Percentiles rank a stretch among this genome's conserved stretches.
These are phyloP conservation scores for Thrips palmi DNA, from an alignment of 1,140 invertebrate species.

Conservation along the genomic window DNA sequence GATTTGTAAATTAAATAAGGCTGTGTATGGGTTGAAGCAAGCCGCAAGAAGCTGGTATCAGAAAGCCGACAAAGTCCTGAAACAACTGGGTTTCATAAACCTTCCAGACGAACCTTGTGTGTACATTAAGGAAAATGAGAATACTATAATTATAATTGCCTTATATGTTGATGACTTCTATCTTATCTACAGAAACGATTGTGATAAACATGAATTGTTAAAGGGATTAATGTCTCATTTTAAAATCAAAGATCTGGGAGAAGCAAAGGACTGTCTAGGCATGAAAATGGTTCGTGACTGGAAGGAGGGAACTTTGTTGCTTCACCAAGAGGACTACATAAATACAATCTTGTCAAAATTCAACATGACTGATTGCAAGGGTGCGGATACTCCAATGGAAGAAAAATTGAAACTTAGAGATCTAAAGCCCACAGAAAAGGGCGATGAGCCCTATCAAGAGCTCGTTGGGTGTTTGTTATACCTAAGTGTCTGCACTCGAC, in stretches of 20 bases:
- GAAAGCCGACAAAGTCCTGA: slow-evolving; percentile 7
- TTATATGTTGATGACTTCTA: slow-evolving; percentile 10
- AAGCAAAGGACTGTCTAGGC: slow-evolving; percentile 17
- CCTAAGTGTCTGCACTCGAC: slow-evolving; percentile 19
- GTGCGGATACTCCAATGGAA: slow-evolving; percentile 4
- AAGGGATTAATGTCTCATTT: slow-evolving; percentile 5
- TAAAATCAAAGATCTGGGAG: slow-evolving; percentile 16
- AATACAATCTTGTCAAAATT: slow-evolving; percentile 10
- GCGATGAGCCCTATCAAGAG: slow-evolving; percentile 18
- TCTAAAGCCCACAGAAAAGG: not conserved
- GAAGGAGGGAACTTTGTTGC: not conserved
- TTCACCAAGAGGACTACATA: slow-evolving; percentile 9
- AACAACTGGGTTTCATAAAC: slow-evolving; percentile 1
- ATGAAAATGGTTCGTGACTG: slow-evolving; percentile 1
- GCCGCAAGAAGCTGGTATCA: slow-evolving; percentile 10
- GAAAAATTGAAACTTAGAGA: slow-evolving; percentile 8
- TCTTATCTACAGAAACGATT: slow-evolving; percentile 2
- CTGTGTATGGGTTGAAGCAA: slow-evolving; percentile 13
- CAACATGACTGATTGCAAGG: slow-evolving; percentile 8
- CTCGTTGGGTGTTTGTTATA: slow-evolving; percentile 22
- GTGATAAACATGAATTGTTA: slow-evolving; percentile 8
- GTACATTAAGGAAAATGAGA: slow-evolving; percentile 1
- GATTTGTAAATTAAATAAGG: slow-evolving; percentile 13
- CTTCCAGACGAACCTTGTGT: slow-evolving; percentile 1
- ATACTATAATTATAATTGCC: not conserved